A percentile compares a stretch with the other conserved stretches of the same genome.
Evolutionary conservation across 2,888 invertebrate genomes (phyloP).

Genomic region (Leptinotarsa peninsularis): DNA sequence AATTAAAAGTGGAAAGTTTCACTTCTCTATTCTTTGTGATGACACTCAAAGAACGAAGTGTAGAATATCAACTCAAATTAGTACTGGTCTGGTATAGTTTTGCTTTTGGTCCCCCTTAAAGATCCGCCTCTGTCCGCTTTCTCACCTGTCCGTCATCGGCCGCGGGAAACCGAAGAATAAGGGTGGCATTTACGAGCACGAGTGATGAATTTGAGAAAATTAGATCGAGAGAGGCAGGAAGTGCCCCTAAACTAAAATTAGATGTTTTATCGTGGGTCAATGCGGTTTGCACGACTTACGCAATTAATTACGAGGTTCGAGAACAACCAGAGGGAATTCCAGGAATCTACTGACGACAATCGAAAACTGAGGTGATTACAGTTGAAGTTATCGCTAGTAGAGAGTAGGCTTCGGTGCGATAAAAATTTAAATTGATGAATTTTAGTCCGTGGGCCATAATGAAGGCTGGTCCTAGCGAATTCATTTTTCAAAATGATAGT

Average conservation of each 20-base stretch:
- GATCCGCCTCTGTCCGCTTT: constrained; percentile 18
- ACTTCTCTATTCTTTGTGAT: no score
- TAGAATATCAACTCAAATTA: no score
- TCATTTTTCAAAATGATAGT: no score
- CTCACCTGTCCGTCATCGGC: constrained; percentile 34
- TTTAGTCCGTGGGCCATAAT: no score
- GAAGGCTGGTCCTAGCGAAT: no score
- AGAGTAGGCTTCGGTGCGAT: no score
- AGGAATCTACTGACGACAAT: background rate
- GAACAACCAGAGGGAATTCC: background rate
- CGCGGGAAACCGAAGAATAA: constrained; percentile 32
- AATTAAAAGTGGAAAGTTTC: no score
- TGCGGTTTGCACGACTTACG: background rate
- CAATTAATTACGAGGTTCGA: background rate
- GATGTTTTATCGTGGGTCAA: background rate
- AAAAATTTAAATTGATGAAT: no score
- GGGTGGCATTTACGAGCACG: constrained; percentile 29
- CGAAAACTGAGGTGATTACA: background rate
- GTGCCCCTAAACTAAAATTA: background rate
- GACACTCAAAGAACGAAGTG: no score
- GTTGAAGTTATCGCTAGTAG: no score
- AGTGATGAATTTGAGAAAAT: constrained; percentile 22
- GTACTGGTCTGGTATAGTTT: no score
- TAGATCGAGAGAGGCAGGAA: constrained; percentile 7
- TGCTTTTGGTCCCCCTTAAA: background rate